A percentile compares a stretch with the other conserved stretches of the same genome.
phyloP scores from a whole-genome alignment of 2,797 vertebrate species.

The Chloroceryle inda region DNA sequence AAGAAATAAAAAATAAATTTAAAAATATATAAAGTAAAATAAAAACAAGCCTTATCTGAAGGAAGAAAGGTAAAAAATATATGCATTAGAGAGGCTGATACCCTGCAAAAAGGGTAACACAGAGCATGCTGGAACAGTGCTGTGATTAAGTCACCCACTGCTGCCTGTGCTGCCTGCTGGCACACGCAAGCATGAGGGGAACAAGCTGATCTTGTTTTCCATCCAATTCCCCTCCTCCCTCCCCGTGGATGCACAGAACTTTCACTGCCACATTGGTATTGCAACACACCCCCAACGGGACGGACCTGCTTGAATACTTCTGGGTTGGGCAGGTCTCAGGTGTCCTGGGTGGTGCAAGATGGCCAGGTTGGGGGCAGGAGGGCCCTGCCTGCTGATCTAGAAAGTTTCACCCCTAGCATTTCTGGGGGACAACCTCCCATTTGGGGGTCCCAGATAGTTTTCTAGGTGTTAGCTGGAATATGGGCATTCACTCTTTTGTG shows the following conservation, averaged over 20 bases:
- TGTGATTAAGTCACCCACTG: not conserved
- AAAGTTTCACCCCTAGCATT: not conserved
- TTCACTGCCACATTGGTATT: constrained; percentile 4
- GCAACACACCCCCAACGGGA: constrained; percentile 48
- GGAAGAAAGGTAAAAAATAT: not conserved
- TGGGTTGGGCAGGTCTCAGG: constrained; percentile 12
- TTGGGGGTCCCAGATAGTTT: not conserved
- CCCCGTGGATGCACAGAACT: not conserved
- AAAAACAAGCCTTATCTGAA: not conserved
- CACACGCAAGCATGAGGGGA: not conserved
- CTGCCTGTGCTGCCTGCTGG: not conserved
- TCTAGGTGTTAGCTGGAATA: not conserved
- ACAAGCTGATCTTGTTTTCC: constrained; percentile 24
- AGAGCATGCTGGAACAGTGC: fast-evolving
- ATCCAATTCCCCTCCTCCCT: constrained; percentile 5
- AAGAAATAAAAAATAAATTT: not conserved
- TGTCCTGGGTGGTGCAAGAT: fast-evolving
- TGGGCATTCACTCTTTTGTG: fast-evolving
- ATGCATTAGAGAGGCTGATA: not conserved
- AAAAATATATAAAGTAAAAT: not conserved
- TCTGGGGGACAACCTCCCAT: fast-evolving
- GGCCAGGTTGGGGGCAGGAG: not conserved
- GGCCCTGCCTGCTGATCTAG: not conserved
- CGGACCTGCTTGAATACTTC: constrained; percentile 30
- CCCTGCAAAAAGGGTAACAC: fast-evolving